Base-by-base conservation (phyloP, 2,797 vertebrate species). In the Pelodytes ibericus region DNA sequence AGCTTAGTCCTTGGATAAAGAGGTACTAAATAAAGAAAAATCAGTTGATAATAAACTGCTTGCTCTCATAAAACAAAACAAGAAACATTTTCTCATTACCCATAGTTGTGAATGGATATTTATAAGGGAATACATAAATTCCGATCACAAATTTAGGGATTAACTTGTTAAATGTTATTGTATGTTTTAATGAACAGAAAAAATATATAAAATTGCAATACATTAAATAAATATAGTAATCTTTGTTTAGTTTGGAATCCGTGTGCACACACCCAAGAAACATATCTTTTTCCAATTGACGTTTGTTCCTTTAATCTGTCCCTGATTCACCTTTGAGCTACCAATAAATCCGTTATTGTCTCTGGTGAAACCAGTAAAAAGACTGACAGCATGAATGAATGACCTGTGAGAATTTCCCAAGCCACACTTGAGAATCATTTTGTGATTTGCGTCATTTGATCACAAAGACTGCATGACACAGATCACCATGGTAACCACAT, bases 301-400 rank as follows among this genome's bases (percentile, higher is more conserved):
- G 62, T 36, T 22, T 71, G 66, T 76, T 71, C 59, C 60, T 77
- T 65, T 64, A 71, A 65, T 72, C 44, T 79, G 70, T 67, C 76
- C 76, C 30, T 4, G 31, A 73, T 27, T 79, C 70, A 72, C 76
- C 63, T 79, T 73, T 79, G n/a, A 61, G 63, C 70, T 47, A 49
- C 67, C 62, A 66, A 73, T 73, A 79, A 79, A 79, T 79, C 76
- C 59, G 64, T 68, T 67, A 79, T 73, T 79, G 77, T 79, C 57
- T 41, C 47, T 73, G 57, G 71, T 57, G 20, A 63, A 51, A 26
- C 44, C 30, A 57, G 75, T 56, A 79, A 73, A 73, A n/a, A 22
- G 58, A 70, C 70, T 79, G 64, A 79, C 77, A 74, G 71, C 20
- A 26, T 56, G 64, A 68, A 79, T 64, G 74, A 73, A 74, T 57